Evolutionary conservation across 2,113 vertebrate species (phyloP), one percentile per base, ranked within the genome.

Genomic region (Xiphophorus couchianus): DNA sequence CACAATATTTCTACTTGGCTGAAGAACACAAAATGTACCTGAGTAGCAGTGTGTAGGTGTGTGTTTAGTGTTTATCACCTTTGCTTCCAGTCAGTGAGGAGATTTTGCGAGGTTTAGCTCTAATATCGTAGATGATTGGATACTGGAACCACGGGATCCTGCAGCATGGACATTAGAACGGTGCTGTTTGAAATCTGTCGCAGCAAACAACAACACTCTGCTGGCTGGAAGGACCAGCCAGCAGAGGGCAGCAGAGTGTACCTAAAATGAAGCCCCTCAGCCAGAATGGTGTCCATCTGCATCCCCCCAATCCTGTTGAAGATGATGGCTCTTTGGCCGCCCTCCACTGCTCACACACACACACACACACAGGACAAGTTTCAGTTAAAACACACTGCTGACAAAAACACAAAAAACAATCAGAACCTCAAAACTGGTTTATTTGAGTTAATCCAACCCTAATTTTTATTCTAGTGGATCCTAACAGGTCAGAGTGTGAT

Each of bases 61-160:
- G 25, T 44, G 10, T 64, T 42, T 87, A 54, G 48, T 31, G 25
- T 33, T 22, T 27, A 4, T 77, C 84, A 98, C 97, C 97, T 97
- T 98, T 97, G 86, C 96, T 98, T 73, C 96, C 96, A 0, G 97
- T 97, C 27, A 97, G 93, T 25, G 97, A 98, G 58, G 96, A 96
- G 75, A 98, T 97, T 85, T 98, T 98, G 76, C 96, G 92, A 13
- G 97, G 97, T 76, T 88, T 95, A 67, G 96, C 97, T 80, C 97
- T 93, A 84, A 98, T 97, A 66, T 98, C 97, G 72, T 98, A 98
- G 90, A 98, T 97, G 83, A 98, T 94, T 17, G 97, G 97, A 69
- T 98, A 98, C 83, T 98, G 97, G 92, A 98, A 94, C 97, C 97
- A 98, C 1, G 97, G 97, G 42, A 98, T 93, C 92, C 97, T 97